phyloP scores from a whole-genome alignment of 2,888 invertebrate genomes.

The Crocallis elinguaria region DNA sequence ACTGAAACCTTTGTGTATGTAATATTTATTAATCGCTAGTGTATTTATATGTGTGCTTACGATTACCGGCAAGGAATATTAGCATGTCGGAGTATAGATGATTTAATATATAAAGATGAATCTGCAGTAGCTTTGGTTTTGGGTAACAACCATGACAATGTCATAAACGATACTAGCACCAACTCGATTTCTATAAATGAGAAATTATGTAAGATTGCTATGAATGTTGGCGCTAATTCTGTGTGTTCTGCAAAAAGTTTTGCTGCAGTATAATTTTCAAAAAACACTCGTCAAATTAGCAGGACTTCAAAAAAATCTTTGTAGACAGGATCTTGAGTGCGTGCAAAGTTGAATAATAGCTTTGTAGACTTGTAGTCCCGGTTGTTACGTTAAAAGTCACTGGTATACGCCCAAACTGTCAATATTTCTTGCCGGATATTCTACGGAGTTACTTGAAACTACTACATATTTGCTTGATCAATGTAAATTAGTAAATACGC shows the following conservation, averaged over 20 bases:
- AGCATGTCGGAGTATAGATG: neutral
- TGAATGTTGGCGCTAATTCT: neutral
- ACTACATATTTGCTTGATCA: constrained; percentile 64
- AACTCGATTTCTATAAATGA: neutral
- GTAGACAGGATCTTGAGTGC: neutral
- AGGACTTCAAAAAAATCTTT: neutral
- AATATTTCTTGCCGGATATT: constrained; percentile 25
- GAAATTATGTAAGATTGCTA: neutral
- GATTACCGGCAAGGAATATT: constrained; percentile 33
- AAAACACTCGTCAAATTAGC: neutral
- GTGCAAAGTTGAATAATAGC: neutral
- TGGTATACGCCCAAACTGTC: constrained; percentile 11
- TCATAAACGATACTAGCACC: neutral
- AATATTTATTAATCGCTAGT: constrained; percentile 46
- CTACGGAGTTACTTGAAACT: constrained; percentile 49
- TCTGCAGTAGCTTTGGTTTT: neutral
- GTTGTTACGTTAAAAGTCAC: neutral
- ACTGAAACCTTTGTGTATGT: constrained; percentile 25
- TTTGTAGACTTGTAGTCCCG: neutral
- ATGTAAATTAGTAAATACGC: constrained; percentile 69
- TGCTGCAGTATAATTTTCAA: neutral
- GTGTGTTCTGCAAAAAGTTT: neutral
- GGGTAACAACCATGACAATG: neutral
- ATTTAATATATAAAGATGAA: neutral
- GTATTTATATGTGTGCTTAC: constrained; percentile 45